These are phyloP conservation scores for Calyptomena viridis DNA, from an alignment of 2,113 vertebrate genomes.

Conservation along the genomic window DNA sequence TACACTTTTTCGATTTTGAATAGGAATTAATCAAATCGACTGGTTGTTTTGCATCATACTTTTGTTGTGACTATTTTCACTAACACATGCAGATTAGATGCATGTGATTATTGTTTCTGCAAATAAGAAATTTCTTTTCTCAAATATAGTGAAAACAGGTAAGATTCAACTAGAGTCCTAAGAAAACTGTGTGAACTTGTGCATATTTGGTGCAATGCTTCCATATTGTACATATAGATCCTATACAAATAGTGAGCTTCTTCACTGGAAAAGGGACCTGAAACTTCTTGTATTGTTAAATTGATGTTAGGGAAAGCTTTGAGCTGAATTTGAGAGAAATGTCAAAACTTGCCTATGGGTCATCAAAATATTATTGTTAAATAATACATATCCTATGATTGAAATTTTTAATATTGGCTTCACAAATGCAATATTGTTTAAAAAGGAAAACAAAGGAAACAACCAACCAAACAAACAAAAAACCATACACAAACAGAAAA, in stretches of 20 bases:
- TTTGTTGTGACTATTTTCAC: slow-evolving; percentile 16
- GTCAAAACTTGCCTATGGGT: background rate
- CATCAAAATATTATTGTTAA: background rate
- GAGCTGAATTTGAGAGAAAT: background rate
- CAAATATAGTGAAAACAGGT: background rate
- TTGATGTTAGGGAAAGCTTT: background rate
- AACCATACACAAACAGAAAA: background rate
- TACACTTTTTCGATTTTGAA: slow-evolving; percentile 27
- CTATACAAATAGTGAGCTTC: background rate
- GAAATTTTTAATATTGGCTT: background rate
- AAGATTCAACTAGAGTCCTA: background rate
- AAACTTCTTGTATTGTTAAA: background rate
- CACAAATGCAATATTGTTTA: background rate
- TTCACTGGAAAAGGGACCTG: background rate
- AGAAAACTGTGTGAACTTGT: background rate
- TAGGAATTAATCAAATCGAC: slow-evolving; percentile 43
- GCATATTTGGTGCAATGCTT: background rate
- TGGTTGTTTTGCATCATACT: slow-evolving; percentile 14
- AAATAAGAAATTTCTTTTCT: slow-evolving; percentile 16
- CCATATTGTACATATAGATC: background rate
- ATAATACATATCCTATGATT: background rate
- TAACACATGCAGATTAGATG: slow-evolving; percentile 39
- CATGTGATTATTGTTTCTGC: slow-evolving; percentile 19
- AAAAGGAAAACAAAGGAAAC: background rate
- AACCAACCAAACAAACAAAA: too few relatives aligned